Conservation (phyloP, 1,140 invertebrate genomes). For the Cydia splendana region DNA sequence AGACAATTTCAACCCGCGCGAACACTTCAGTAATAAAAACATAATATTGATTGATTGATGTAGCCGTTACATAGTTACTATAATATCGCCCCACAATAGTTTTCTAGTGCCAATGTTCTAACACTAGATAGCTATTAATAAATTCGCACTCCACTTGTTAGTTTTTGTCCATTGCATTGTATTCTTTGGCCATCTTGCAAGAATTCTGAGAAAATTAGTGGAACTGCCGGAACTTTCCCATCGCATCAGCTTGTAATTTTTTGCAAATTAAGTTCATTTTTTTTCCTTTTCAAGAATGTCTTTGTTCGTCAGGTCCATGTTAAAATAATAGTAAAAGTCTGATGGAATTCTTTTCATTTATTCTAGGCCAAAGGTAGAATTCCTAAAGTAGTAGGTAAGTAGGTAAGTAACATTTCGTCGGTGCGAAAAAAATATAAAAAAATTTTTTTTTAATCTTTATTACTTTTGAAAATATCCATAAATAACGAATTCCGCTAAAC, state of each 20-base stretch:
- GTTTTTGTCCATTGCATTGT: slow-evolving; percentile 12
- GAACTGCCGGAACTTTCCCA: slow-evolving; percentile 10
- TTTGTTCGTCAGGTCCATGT: background rate
- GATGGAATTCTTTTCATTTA: no score
- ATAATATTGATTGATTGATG: slow-evolving; percentile 1
- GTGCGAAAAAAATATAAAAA: no score
- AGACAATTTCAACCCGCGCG: background rate
- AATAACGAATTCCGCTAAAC: no score
- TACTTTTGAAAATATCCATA: no score
- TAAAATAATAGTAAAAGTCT: background rate
- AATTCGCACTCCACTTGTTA: background rate
- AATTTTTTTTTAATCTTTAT: no score
- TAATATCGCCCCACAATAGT: background rate
- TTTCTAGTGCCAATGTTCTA: background rate
- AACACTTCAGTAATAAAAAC: background rate
- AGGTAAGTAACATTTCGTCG: no score
- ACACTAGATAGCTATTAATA: background rate
- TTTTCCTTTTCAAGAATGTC: background rate
- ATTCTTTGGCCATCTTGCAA: background rate
- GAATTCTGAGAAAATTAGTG: slow-evolving; percentile 5
- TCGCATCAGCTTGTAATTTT: background rate
- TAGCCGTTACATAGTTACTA: background rate
- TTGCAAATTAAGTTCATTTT: background rate
- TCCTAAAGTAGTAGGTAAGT: no score
- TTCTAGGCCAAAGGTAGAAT: no score